Percentiles rank a stretch among this genome's conserved stretches.
Conservation (phyloP, 2,888 invertebrate genomes). For the Cordilura impudica region DNA sequence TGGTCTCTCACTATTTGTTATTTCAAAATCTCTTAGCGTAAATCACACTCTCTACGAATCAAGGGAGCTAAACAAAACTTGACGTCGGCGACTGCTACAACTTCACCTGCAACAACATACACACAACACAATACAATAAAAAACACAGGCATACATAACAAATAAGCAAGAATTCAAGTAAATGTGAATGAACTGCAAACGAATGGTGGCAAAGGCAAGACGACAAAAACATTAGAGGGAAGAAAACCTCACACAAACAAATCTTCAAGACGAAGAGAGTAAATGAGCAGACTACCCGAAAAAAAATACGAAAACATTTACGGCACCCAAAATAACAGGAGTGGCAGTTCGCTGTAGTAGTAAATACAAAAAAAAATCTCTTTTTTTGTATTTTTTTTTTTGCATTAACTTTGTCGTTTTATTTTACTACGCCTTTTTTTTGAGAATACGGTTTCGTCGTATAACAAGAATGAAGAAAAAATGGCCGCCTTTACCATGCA, state of each 20-base stretch:
- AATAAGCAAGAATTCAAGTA: slow-evolving; percentile 36
- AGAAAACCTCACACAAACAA: slow-evolving; percentile 33
- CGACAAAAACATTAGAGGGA: slow-evolving; percentile 13
- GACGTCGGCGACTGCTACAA: slow-evolving; percentile 13
- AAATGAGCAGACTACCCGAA: slow-evolving; percentile 6
- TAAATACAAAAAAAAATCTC: slow-evolving; percentile 44
- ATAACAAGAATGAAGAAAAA: slow-evolving; percentile 58
- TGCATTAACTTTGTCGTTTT: background rate
- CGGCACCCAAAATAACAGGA: slow-evolving; percentile 47
- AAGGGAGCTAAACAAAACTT: slow-evolving; percentile 12
- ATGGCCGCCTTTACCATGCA: slow-evolving; percentile 29
- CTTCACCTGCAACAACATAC: slow-evolving; percentile 50
- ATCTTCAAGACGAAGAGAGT: background rate
- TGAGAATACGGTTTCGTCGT: slow-evolving; percentile 38
- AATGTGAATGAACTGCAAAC: slow-evolving; percentile 66
- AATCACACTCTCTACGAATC: slow-evolving; percentile 7
- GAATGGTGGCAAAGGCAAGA: slow-evolving; percentile 34
- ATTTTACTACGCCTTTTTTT: slow-evolving; percentile 45
- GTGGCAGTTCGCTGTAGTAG: slow-evolving; percentile 40
- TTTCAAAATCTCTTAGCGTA: slow-evolving; percentile 17
- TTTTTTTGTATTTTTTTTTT: slow-evolving; percentile 3
- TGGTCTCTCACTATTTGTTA: slow-evolving; percentile 11
- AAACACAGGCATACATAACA: background rate
- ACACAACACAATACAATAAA: slow-evolving; percentile 21
- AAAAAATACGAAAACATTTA: slow-evolving; percentile 5